Percentiles rank a stretch among this genome's conserved stretches.
Evolutionary conservation across 2,888 invertebrate species (phyloP).

Genomic region (Stramonita haemastoma): DNA sequence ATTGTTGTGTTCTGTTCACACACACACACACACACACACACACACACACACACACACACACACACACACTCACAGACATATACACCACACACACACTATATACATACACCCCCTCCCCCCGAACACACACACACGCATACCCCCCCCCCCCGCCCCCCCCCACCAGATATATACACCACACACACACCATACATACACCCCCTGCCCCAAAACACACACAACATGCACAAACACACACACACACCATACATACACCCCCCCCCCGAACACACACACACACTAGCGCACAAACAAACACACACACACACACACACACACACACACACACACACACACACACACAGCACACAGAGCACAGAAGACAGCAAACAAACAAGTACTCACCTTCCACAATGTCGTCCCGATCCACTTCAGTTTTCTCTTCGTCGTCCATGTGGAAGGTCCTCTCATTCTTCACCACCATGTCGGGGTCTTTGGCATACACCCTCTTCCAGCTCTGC

Average conservation of each 20-base stretch:
- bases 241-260: no score
- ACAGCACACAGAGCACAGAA: no score
- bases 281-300: no score
- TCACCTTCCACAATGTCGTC: slow-evolving; percentile 81
- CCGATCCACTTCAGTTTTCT: slow-evolving; percentile 79
- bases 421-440: slow-evolving; percentile 77
- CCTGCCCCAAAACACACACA: no score
- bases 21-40: background rate
- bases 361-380: background rate
- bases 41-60: background rate
- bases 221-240: no score
- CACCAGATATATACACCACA: background rate
- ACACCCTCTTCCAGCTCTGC: slow-evolving; percentile 76
- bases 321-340: no score
- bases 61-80: background rate
- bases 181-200: no score
- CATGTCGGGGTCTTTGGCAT: slow-evolving; percentile 75
- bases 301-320: no score
- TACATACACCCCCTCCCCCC: background rate
- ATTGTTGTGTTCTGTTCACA: background rate
- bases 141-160: background rate
- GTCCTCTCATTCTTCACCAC: slow-evolving; percentile 71
- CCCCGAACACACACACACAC: no score
- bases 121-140: background rate
- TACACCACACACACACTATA: background rate